Evolutionary conservation across 2,113 vertebrate genomes (phyloP).

Genomic region (Apteryx owenii): DNA sequence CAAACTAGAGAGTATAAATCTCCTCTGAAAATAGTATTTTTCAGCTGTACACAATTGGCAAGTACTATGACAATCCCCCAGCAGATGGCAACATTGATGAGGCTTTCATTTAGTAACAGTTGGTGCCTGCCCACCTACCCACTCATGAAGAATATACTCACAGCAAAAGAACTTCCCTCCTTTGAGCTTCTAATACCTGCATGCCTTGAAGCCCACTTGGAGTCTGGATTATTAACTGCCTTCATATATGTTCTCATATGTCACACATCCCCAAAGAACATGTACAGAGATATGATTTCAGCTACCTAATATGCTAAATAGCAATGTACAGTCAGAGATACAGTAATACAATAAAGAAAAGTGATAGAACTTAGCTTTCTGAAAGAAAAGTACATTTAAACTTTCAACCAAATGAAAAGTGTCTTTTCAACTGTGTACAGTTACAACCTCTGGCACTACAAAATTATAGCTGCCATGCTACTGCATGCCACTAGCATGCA

Average conservation of each 20-base stretch:
- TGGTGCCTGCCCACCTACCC: too few relatives aligned
- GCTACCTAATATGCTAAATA: background rate
- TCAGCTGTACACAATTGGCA: background rate
- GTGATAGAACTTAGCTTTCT: background rate
- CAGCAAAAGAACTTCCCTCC: background rate
- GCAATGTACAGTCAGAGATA: fast-evolving
- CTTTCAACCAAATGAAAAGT: background rate
- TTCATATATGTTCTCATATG: background rate
- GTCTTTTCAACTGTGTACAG: background rate
- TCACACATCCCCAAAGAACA: background rate
- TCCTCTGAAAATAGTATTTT: fast-evolving
- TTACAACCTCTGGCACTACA: background rate
- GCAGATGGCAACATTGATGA: constrained; percentile 55
- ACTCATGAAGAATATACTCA: too few relatives aligned
- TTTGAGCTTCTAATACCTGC: background rate
- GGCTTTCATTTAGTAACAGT: background rate
- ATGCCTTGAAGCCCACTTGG: background rate
- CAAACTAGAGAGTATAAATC: fast-evolving
- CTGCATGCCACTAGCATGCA: background rate
- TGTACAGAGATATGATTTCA: fast-evolving
- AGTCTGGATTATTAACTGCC: background rate
- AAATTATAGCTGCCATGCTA: background rate
- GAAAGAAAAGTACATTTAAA: background rate
- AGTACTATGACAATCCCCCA: background rate
- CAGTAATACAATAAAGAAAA: background rate